A percentile compares a stretch with the other conserved stretches of the same genome.
These are phyloP conservation scores for Prunella fulvescens DNA, from an alignment of 2,113 vertebrate genomes.

Conservation along the genomic window DNA sequence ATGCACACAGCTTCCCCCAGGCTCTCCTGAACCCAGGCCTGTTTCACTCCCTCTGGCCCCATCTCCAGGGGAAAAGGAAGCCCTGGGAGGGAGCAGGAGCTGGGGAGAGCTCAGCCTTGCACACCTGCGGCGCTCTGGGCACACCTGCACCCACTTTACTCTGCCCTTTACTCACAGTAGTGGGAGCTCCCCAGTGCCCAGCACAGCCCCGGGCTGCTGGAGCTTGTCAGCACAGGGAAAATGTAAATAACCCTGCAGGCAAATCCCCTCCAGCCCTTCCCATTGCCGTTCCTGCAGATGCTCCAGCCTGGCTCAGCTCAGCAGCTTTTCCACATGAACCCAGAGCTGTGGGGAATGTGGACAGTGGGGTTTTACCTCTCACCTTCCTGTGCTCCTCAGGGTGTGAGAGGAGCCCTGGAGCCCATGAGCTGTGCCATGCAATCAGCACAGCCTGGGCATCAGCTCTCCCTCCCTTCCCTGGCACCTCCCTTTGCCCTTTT, in stretches of 20 bases:
- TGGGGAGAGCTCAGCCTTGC: not conserved
- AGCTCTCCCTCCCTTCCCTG: not conserved
- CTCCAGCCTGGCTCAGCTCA: not conserved
- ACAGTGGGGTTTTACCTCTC: not conserved
- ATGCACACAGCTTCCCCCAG: not conserved
- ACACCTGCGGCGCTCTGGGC: not conserved
- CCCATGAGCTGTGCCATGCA: not conserved
- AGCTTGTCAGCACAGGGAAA: not conserved
- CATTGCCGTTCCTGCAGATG: not conserved
- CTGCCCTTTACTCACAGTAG: rapidly evolving
- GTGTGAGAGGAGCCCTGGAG: not conserved
- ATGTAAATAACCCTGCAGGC: not conserved
- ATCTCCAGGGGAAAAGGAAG: not conserved
- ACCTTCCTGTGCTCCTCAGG: not conserved
- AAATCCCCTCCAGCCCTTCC: not conserved
- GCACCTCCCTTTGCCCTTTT: not conserved
- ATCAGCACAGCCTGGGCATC: not conserved
- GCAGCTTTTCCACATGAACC: not conserved
- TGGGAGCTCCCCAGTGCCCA: not conserved
- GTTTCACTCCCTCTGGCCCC: not conserved
- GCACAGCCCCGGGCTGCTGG: not conserved
- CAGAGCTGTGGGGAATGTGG: rapidly evolving
- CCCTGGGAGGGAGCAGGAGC: not conserved
- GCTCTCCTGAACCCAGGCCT: not conserved
- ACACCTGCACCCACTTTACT: rapidly evolving